A percentile compares a stretch with the other conserved stretches of the same genome.
Evolutionary conservation across 2,888 invertebrate genomes (phyloP).

Genomic region (Leptinotarsa juncta): DNA sequence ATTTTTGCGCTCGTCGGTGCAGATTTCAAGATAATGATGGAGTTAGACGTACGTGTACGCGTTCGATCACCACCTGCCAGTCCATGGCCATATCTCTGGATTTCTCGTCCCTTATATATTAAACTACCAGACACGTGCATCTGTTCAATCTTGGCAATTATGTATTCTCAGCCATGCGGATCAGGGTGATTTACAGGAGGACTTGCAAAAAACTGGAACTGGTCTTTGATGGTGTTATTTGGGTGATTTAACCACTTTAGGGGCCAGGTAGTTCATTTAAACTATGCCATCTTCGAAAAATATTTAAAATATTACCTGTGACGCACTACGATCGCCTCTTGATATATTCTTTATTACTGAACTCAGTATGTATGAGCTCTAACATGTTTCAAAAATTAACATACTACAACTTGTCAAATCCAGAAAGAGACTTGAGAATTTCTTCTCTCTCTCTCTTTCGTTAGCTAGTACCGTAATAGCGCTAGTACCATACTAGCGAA

Average conservation of each 20-base stretch:
- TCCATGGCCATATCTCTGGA: conserved; percentile 8
- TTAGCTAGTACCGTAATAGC: no score
- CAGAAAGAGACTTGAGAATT: no score
- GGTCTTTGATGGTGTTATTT: background rate
- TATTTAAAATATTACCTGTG: no score
- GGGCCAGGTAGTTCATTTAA: background rate
- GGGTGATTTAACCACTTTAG: background rate
- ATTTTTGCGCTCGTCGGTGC: conserved; percentile 44
- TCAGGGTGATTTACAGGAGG: conserved; percentile 8
- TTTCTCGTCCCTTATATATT: background rate
- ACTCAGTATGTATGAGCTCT: no score
- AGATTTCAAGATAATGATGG: conserved; percentile 54
- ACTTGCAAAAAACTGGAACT: conserved; percentile 2
- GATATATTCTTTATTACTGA: no score
- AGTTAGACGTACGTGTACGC: conserved; percentile 44
- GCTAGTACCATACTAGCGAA: no score
- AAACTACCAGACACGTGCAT: conserved; percentile 4
- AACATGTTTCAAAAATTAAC: no score
- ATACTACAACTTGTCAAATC: no score
- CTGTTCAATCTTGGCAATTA: conserved; percentile 11
- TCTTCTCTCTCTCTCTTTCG: no score
- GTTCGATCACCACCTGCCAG: conserved; percentile 54
- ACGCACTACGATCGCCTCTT: no score
- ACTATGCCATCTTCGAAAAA: no score
- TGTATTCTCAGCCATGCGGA: conserved; percentile 1